phyloP scores from a whole-genome alignment of 2,113 vertebrate genomes.

The Cercopithecus mona region DNA sequence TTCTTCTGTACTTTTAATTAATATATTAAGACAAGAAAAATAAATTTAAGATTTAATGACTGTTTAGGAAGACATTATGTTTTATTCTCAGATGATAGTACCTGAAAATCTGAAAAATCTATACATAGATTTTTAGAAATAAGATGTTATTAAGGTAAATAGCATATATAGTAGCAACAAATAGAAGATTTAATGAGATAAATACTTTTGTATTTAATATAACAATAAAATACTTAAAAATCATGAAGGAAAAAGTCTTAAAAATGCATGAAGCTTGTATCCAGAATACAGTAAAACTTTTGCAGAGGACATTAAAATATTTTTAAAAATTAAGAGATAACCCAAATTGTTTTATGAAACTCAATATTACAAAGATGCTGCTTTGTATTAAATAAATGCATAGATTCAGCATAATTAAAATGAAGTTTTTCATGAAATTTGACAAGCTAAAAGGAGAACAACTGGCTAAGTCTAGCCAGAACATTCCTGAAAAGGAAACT shows the following conservation, averaged over 20 bases:
- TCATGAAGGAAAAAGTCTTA: neutral
- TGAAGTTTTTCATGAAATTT: neutral
- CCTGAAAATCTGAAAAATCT: neutral
- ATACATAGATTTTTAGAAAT: neutral
- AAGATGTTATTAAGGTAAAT: neutral
- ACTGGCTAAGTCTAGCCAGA: neutral
- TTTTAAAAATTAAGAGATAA: neutral
- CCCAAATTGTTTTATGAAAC: neutral
- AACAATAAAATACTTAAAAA: neutral
- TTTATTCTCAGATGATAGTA: neutral
- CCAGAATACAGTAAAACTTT: neutral
- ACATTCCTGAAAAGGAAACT: neutral
- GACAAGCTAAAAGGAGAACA: neutral
- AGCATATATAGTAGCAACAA: neutral
- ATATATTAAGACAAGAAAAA: neutral
- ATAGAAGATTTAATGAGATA: neutral
- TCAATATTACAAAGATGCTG: neutral
- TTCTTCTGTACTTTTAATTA: neutral
- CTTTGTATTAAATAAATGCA: neutral
- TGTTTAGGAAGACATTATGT: neutral
- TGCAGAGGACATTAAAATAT: neutral
- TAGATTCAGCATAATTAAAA: neutral
- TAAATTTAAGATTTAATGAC: neutral
- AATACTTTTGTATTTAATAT: neutral
- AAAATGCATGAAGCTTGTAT: neutral